Evolutionary conservation across 2,797 vertebrate genomes (phyloP).

Genomic region (Lagorchestes hirsutus): DNA sequence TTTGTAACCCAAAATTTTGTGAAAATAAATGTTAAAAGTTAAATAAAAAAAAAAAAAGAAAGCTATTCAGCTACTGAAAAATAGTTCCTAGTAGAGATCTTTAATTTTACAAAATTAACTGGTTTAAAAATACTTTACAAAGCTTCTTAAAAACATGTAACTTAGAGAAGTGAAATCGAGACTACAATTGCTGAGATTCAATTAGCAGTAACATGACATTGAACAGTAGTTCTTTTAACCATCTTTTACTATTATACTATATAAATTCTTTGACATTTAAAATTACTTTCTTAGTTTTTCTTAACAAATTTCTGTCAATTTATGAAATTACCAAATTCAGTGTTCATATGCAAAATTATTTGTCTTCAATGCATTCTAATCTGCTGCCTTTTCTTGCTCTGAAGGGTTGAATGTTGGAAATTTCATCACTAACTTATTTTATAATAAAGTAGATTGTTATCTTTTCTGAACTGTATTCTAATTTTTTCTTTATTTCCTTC

Average conservation of each 20-base stretch:
- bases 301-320: slow-evolving; percentile 46
- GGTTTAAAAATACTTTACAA: slow-evolving; percentile 49
- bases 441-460: background rate
- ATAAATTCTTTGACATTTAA: slow-evolving; percentile 10
- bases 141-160: slow-evolving; percentile 40
- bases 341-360: background rate
- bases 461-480: background rate
- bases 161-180: slow-evolving; percentile 20
- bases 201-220: background rate
- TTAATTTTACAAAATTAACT: slow-evolving; percentile 7
- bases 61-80: slow-evolving; percentile 26
- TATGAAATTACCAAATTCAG: slow-evolving; percentile 42
- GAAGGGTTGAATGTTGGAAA: background rate
- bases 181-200: slow-evolving; percentile 15
- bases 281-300: slow-evolving; percentile 30
- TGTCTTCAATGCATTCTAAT: background rate
- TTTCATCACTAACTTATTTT: background rate
- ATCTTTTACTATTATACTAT: slow-evolving; percentile 3
- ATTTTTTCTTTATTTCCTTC: background rate
- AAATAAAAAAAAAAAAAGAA: too few species aligned
- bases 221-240: background rate
- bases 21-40: too few species aligned
- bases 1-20: too few species aligned
- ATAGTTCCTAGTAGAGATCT: background rate
- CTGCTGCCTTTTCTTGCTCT: background rate